A percentile compares a stretch with the other conserved stretches of the same genome.
Conservation (phyloP, 2,113 vertebrate species). For the Struthio camelus region DNA sequence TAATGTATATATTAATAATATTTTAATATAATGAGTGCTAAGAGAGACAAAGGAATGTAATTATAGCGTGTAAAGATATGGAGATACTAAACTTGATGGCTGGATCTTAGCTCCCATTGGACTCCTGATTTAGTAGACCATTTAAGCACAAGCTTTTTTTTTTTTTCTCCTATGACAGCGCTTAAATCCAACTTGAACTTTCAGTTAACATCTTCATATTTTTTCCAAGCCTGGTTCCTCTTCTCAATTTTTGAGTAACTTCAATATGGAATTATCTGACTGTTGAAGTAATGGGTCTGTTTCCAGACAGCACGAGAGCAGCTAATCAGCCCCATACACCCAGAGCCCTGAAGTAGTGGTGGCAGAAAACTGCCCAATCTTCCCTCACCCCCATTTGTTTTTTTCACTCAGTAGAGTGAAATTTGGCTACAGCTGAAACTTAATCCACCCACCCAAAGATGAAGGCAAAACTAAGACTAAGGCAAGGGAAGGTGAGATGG, state of each 20-base stretch:
- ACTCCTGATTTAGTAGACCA: background rate
- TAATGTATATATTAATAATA: background rate
- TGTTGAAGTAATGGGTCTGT: background rate
- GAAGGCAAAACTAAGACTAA: background rate
- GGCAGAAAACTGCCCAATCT: background rate
- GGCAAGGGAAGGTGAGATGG: background rate
- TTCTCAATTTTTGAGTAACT: background rate
- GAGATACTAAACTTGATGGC: background rate
- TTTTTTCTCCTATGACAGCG: background rate
- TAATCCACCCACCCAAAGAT: background rate
- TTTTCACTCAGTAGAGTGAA: background rate
- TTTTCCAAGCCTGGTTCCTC: background rate
- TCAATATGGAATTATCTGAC: background rate
- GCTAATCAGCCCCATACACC: background rate
- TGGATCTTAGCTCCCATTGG: background rate
- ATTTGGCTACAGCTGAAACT: background rate
- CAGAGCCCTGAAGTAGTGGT: background rate
- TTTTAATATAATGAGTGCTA: constrained; percentile 6
- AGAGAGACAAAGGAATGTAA: background rate
- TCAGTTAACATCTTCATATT: background rate
- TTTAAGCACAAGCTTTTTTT: background rate
- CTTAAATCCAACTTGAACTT: background rate
- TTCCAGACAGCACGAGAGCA: background rate
- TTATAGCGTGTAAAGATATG: background rate
- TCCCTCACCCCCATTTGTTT: background rate